Evolutionary conservation across 2,888 invertebrate genomes (phyloP), one percentile per base, ranked within the genome.

Genomic region (Trachelus iudaicus): DNA sequence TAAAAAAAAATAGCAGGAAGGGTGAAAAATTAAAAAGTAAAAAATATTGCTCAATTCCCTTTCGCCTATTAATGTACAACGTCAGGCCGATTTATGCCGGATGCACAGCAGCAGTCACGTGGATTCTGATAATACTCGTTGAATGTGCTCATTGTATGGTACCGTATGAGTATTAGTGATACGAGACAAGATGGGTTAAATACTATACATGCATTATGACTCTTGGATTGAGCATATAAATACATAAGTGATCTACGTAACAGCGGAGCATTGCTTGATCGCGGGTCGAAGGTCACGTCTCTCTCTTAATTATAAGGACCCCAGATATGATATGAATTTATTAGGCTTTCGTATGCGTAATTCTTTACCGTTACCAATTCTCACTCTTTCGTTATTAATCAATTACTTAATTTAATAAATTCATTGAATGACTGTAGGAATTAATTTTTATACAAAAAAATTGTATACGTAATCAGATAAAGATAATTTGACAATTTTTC

Each of bases 91-190:
- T 34, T 34, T 13, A 74, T 23, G 74, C 34, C 23, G 74, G 74
- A 37, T 34, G 74, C 37, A 37, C 23, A 34, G 9, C 33, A 30
- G 13, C 13, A 15, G 71, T 71, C 71, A 31, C 71, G 71, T 71
- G 33, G 31, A 71, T 71, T 71, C 71, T 33, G 74, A 74, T 74
- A 74, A 31, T 71, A 9, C 73, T 82, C 79, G 75, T 71, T 85
- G 85, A 85, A 85, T 85, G 82, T 81, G 71, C 81, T 84, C 84
- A 84, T 85, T 85, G 85, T 85, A 68, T 81, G 78, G 78, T 81
- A 9, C 56, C 23, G 23, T 2, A 56, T 9, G 56, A 56, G 56
- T 56, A 56, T 56, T 56, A 23, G 23, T 56, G 56, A 56, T 56
- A 56, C 56, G 56, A 56, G 56, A 23, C 56, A 23, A 56, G 56